Percentiles rank a stretch among this genome's conserved stretches.
Evolutionary conservation across 2,113 vertebrate species (phyloP).

Genomic region (Vulpes ferrilata): DNA sequence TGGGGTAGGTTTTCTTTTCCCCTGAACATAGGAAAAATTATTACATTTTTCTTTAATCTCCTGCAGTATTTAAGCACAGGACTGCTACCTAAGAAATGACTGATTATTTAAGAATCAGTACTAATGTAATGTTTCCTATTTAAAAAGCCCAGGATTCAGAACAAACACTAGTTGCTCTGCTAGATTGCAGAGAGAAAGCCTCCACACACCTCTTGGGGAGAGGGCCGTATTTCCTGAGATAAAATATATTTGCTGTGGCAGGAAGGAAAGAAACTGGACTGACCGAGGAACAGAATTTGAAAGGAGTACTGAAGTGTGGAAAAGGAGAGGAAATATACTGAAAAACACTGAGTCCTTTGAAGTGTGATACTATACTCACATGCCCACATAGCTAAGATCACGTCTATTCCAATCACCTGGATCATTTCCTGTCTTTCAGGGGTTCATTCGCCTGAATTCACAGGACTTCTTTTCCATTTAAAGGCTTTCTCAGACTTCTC

Average conservation of each 20-base stretch:
- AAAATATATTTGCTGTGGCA: neutral
- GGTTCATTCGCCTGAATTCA: constrained; percentile 13
- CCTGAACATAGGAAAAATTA: neutral
- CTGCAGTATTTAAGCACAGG: neutral
- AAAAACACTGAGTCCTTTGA: neutral
- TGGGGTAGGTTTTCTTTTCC: neutral
- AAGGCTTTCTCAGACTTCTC: neutral
- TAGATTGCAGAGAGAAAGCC: neutral
- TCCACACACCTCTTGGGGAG: neutral
- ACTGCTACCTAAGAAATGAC: neutral
- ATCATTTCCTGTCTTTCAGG: constrained; percentile 27
- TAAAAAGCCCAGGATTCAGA: constrained; percentile 1
- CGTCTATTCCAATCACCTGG: neutral
- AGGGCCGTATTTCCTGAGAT: neutral
- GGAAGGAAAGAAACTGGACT: constrained; percentile 15
- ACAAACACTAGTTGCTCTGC: neutral
- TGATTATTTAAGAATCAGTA: neutral
- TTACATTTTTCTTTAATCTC: neutral
- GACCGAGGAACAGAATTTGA: neutral
- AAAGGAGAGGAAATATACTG: neutral
- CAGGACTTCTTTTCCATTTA: constrained; percentile 47
- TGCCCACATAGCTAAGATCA: neutral
- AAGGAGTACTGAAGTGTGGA: neutral
- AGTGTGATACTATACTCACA: neutral
- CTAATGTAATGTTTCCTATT: neutral